These are phyloP conservation scores for Lycopodina hypogea DNA, from an alignment of 37 sponge, comb jelly and placozoan genomes.

Conservation along the genomic window DNA sequence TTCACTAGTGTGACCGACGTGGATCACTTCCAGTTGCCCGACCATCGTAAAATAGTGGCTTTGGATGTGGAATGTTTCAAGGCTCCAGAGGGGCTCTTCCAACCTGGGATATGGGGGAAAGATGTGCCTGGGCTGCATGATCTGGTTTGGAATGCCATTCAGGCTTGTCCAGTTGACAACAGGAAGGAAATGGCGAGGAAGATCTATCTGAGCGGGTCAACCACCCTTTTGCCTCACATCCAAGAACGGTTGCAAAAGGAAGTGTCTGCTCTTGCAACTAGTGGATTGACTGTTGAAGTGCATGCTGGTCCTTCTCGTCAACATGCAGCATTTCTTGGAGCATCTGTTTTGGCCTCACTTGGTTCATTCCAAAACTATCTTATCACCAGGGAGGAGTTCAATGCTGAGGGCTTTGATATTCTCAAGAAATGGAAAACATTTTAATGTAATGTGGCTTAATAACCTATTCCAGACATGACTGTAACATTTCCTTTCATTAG, in stretches of 20 bases:
- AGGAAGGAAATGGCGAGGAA: slow-evolving; percentile 46
- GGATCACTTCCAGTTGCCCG: slow-evolving; percentile 67
- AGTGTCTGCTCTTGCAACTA: slow-evolving; percentile 26
- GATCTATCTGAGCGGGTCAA: slow-evolving; percentile 73
- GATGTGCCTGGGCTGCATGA: slow-evolving; percentile 68
- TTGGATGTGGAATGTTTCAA: slow-evolving; percentile 54
- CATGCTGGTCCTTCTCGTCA: slow-evolving; percentile 50
- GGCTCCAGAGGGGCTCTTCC: slow-evolving; percentile 72
- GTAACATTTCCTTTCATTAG: neutral
- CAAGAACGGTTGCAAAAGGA: slow-evolving; percentile 73
- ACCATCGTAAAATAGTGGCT: slow-evolving; percentile 56
- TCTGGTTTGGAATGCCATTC: slow-evolving; percentile 66
- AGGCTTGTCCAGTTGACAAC: slow-evolving; percentile 74
- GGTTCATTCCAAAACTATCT: slow-evolving; percentile 50
- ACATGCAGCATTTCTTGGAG: slow-evolving; percentile 80
- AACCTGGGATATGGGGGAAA: slow-evolving; percentile 64
- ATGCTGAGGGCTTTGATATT: slow-evolving; percentile 20
- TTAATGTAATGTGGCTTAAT: neutral
- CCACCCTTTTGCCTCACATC: slow-evolving; percentile 51
- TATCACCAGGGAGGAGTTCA: slow-evolving; percentile 56
- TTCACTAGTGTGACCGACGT: slow-evolving; percentile 59
- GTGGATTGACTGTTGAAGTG: slow-evolving; percentile 44
- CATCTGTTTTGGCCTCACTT: slow-evolving; percentile 62
- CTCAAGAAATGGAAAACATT: slow-evolving; percentile 31
- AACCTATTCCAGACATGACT: neutral